phyloP scores from a whole-genome alignment of 2,888 invertebrate genomes.

The Cryptocheilus praepositus region DNA sequence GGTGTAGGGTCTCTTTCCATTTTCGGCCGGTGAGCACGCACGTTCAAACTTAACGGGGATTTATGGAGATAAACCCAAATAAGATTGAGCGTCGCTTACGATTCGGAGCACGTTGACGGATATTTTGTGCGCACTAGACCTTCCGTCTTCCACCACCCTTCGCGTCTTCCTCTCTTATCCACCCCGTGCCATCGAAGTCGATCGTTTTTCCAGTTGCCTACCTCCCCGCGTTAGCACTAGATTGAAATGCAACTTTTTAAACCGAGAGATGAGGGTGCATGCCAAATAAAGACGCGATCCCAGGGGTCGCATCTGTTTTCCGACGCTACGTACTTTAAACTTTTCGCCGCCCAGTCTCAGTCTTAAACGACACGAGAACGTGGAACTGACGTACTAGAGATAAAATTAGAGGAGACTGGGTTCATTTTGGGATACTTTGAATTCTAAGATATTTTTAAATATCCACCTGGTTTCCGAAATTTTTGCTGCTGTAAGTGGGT shows the following conservation, averaged over 20 bases:
- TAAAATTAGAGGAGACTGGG: no score
- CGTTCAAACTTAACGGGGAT: slow-evolving; percentile 60
- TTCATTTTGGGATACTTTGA: no score
- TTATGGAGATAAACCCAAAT: slow-evolving; percentile 58
- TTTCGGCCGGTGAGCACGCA: slow-evolving; percentile 1
- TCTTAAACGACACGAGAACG: no score
- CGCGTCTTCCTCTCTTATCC: background rate
- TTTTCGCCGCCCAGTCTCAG: no score
- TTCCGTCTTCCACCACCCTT: background rate
- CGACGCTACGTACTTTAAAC: no score
- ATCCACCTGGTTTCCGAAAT: no score
- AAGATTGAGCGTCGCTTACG: slow-evolving; percentile 49
- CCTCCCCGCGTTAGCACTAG: background rate
- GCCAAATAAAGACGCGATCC: slow-evolving; percentile 23
- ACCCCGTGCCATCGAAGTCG: slow-evolving; percentile 9
- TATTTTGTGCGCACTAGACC: slow-evolving; percentile 32
- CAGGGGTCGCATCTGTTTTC: no score
- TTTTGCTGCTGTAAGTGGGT: no score
- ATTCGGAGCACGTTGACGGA: slow-evolving; percentile 53
- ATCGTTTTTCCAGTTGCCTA: slow-evolving; percentile 3
- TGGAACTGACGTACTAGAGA: no score
- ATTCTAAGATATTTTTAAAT: no score
- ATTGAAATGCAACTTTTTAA: slow-evolving; percentile 51
- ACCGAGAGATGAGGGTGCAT: slow-evolving; percentile 18
- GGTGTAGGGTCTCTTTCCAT: slow-evolving; percentile 12